phyloP scores from a whole-genome alignment of 2,797 vertebrate genomes.

The Heteromormyrus szaboi region DNA sequence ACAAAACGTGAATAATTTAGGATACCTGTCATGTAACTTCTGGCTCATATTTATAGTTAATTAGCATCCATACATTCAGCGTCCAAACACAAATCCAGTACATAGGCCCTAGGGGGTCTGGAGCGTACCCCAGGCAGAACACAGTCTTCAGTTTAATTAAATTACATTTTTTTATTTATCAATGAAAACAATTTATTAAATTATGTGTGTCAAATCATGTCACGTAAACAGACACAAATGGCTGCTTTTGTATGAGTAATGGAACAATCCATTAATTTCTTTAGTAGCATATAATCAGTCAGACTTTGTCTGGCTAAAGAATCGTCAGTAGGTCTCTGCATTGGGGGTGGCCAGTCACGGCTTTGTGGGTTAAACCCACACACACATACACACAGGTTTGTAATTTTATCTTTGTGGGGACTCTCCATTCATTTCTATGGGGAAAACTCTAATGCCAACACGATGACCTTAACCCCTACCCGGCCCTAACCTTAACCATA shows the following conservation, averaged over 20 bases:
- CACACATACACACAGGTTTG: not conserved
- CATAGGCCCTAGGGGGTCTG: not conserved
- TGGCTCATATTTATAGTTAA: not conserved
- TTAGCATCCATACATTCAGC: not conserved
- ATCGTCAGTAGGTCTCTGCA: not conserved
- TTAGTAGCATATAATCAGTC: not conserved
- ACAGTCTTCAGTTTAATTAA: not conserved
- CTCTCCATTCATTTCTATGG: not conserved
- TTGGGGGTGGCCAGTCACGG: not conserved
- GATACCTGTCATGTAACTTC: not conserved
- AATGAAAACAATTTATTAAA: not conserved
- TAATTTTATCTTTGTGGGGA: not conserved
- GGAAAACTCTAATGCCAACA: not conserved
- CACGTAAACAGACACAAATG: not conserved
- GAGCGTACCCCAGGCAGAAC: not conserved
- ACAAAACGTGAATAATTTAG: conserved; percentile 16
- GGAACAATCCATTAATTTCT: not conserved
- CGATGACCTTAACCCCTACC: not conserved
- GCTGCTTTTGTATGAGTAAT: not conserved
- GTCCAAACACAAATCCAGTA: not conserved
- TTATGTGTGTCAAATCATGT: not conserved
- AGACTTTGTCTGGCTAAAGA: not conserved
- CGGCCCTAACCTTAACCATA: not conserved
- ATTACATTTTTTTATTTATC: not conserved
- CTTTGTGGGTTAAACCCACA: not conserved